Percentiles rank a stretch among this genome's conserved stretches.
These are phyloP conservation scores for Liasis olivaceus DNA, from an alignment of 2,797 vertebrate species.

Conservation along the genomic window DNA sequence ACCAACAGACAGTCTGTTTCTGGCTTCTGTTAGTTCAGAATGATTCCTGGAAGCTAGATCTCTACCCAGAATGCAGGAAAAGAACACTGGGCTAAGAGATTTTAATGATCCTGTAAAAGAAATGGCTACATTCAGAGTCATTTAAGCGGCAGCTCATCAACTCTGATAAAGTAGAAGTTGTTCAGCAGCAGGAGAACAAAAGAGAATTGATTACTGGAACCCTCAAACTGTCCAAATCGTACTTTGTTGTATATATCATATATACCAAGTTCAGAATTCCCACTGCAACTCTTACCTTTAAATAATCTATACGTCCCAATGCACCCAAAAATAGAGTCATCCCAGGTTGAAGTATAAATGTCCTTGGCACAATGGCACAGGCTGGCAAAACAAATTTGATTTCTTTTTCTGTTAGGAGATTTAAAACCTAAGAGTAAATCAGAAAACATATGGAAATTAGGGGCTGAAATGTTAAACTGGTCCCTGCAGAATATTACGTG, in stretches of 20 bases:
- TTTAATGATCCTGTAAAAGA: not conserved
- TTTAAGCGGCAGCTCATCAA: not conserved
- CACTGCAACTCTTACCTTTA: constrained; percentile 77
- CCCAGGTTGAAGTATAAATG: constrained; percentile 85
- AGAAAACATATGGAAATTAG: constrained; percentile 18
- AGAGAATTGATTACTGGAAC: not conserved
- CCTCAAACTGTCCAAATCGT: not conserved
- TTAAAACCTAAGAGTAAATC: constrained; percentile 80
- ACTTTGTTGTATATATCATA: not conserved
- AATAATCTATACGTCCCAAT: constrained; percentile 87
- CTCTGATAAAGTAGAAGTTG: not conserved
- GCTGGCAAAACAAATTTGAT: constrained; percentile 85
- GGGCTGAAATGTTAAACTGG: not conserved
- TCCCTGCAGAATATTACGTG: not conserved
- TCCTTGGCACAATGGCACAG: constrained; percentile 83
- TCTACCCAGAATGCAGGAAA: not conserved
- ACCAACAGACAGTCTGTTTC: not conserved
- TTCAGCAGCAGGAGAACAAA: not conserved
- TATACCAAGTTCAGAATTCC: not conserved
- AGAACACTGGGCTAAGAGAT: not conserved
- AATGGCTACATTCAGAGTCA: not conserved
- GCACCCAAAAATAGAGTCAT: constrained; percentile 86
- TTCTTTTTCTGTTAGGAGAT: constrained; percentile 85
- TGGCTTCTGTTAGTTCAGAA: not conserved
- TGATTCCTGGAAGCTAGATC: not conserved